Percentiles rank a stretch among this genome's conserved stretches.
These are phyloP conservation scores for Hydrochoerus hydrochaeris DNA, from an alignment of 2,113 vertebrate species.

Conservation along the genomic window DNA sequence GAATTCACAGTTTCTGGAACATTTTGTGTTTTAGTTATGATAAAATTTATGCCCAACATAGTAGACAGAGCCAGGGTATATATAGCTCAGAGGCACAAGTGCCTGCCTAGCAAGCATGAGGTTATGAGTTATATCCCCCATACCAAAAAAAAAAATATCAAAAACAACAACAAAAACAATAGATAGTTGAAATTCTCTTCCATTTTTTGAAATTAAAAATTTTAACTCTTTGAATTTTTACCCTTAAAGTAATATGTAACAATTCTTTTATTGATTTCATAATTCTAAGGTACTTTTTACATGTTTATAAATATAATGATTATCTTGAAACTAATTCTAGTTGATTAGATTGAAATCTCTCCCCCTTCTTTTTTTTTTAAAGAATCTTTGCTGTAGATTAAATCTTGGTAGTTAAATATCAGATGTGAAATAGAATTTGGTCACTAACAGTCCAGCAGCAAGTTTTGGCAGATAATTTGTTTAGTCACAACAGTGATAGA, in stretches of 20 bases:
- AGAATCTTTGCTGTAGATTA: neutral
- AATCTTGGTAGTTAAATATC: neutral
- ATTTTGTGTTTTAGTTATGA: conserved; percentile 70
- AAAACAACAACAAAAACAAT: too few relatives aligned
- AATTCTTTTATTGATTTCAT: neutral
- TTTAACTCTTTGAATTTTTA: neutral
- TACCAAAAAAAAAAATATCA: too few relatives aligned
- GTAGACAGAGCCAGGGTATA: neutral
- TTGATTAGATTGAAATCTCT: neutral
- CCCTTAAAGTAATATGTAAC: neutral
- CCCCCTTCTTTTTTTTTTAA: neutral
- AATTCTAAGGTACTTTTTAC: neutral
- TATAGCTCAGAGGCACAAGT: too few relatives aligned
- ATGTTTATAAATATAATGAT: neutral
- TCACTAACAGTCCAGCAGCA: neutral
- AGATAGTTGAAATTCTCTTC: neutral
- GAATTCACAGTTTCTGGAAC: conserved; percentile 77
- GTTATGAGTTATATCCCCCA: too few relatives aligned
- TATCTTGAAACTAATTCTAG: neutral
- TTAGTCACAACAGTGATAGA: conserved; percentile 1
- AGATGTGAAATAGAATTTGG: neutral
- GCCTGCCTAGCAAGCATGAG: too few relatives aligned
- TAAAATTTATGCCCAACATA: neutral
- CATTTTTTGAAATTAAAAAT: neutral
- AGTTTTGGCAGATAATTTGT: neutral